Evolutionary conservation across 1,140 invertebrate genomes (phyloP).

Genomic region (Trypoxylus dichotomus): DNA sequence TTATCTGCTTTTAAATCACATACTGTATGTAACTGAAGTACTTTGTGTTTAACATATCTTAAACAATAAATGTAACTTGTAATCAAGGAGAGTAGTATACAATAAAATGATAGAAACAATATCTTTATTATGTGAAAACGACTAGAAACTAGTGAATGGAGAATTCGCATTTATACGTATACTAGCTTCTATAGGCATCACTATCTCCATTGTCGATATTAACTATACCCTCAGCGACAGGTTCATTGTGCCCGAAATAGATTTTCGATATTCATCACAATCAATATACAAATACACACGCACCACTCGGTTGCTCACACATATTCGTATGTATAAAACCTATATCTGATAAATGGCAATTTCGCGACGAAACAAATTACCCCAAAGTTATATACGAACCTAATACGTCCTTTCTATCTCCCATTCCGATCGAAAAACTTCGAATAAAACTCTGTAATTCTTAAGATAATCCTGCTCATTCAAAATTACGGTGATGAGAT

Average conservation of each 20-base stretch:
- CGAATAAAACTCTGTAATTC: background rate
- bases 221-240: background rate
- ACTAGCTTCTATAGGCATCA: background rate
- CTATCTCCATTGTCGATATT: background rate
- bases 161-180: background rate
- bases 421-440: background rate
- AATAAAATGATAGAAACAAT: background rate
- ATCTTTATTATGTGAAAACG: background rate
- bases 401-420: background rate
- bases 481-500: background rate
- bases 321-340: background rate
- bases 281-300: background rate
- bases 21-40: no score
- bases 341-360: slow-evolving; percentile 13
- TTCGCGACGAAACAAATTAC: slow-evolving; percentile 2
- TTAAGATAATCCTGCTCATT: background rate
- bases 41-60: background rate
- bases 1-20: no score
- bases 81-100: background rate
- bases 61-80: background rate
- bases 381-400: background rate
- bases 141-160: background rate
- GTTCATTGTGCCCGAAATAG: slow-evolving; percentile 19
- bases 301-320: background rate
- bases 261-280: slow-evolving; percentile 21